These are phyloP conservation scores for Hemibagrus guttatus DNA, from an alignment of 2,797 vertebrate genomes.

Conservation along the genomic window DNA sequence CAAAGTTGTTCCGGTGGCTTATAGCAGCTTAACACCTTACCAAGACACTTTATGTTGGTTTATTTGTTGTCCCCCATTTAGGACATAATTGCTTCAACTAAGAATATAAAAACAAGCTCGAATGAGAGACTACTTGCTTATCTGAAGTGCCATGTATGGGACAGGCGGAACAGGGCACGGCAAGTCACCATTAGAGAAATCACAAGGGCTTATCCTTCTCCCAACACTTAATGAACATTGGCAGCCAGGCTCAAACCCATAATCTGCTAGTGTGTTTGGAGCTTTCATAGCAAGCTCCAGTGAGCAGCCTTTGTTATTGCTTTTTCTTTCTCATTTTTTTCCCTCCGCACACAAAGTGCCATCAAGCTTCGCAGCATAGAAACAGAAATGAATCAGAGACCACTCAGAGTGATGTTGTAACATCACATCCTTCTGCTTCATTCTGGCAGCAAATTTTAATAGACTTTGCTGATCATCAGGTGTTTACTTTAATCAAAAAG, in stretches of 20 bases:
- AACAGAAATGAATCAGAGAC: constrained; percentile 39
- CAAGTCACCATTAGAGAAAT: constrained; percentile 57
- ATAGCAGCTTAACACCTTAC: neutral
- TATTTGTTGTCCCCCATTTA: neutral
- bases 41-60: constrained; percentile 1
- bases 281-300: constrained; percentile 61
- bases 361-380: constrained; percentile 39
- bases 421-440: constrained; percentile 3
- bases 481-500: constrained; percentile 26
- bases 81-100: constrained; percentile 16
- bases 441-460: neutral
- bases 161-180: constrained; percentile 28
- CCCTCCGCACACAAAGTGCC: constrained; percentile 33
- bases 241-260: constrained; percentile 57
- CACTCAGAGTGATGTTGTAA: constrained; percentile 24
- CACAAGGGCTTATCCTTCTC: constrained; percentile 55
- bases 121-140: neutral
- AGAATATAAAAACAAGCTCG: constrained; percentile 32
- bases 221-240: constrained; percentile 62
- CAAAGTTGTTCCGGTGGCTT: neutral
- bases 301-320: constrained; percentile 58
- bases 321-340: constrained; percentile 40
- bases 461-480: constrained; percentile 22
- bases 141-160: constrained; percentile 24
- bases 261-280: constrained; percentile 63